Percentiles rank a stretch among this genome's conserved stretches.
Conservation (phyloP, 2,797 vertebrate species). For the Prionace glauca region DNA sequence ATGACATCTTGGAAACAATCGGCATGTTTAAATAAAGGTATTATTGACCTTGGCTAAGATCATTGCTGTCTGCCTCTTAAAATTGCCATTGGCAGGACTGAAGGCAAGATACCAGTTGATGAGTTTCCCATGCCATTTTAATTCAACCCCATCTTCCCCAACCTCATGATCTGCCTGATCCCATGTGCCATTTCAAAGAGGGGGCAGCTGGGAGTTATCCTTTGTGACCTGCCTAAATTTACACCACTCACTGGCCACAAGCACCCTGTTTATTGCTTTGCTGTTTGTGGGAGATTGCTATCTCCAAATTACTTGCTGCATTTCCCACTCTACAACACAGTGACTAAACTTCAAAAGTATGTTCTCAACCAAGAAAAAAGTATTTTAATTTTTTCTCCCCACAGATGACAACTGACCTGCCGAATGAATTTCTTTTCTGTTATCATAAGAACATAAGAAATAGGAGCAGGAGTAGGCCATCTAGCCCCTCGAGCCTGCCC, state of each 20-base stretch:
- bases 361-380: not conserved
- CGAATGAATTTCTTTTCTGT: not conserved
- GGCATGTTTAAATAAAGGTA: too few relatives aligned
- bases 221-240: not conserved
- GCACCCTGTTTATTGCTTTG: not conserved
- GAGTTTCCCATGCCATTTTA: not conserved
- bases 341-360: not conserved
- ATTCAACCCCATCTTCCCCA: not conserved
- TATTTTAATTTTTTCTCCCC: not conserved
- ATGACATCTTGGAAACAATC: too few relatives aligned
- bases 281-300: not conserved
- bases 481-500: too few relatives aligned
- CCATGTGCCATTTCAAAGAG: not conserved
- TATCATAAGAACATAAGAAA: not conserved
- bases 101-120: not conserved
- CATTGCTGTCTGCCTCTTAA: too few relatives aligned
- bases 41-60: too few relatives aligned
- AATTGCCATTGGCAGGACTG: not conserved
- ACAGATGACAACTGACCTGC: not conserved
- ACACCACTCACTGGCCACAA: not conserved
- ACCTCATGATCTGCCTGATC: not conserved
- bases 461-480: too few relatives aligned
- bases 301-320: not conserved
- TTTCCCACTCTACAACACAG: not conserved
- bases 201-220: not conserved